phyloP scores from a whole-genome alignment of 2,113 vertebrate genomes.

The Eolophus roseicapilla region DNA sequence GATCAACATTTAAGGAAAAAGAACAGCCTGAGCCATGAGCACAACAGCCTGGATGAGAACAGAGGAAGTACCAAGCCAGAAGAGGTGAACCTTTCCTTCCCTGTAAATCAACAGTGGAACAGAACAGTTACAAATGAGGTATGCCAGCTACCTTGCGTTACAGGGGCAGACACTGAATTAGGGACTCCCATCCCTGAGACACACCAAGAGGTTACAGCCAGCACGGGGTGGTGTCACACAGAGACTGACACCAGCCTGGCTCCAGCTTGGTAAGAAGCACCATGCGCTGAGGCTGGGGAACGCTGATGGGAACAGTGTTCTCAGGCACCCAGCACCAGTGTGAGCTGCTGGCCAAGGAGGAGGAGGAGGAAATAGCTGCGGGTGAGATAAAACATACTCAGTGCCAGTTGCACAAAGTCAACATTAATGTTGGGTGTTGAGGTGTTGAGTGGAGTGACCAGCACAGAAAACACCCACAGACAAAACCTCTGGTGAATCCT shows the following conservation, averaged over 20 bases:
- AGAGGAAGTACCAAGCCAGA: neutral
- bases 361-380: neutral
- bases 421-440: neutral
- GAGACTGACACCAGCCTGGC: neutral
- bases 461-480: neutral
- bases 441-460: neutral
- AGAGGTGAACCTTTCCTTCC: neutral
- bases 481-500: neutral
- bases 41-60: neutral
- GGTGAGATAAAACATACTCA: accelerated
- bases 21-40: neutral
- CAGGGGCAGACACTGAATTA: neutral
- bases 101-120: neutral
- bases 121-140: neutral
- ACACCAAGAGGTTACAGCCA: neutral
- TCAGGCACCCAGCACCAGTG: neutral
- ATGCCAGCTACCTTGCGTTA: neutral
- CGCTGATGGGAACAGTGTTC: neutral
- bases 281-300: accelerated
- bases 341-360: neutral
- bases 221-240: neutral
- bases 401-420: neutral
- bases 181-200: neutral
- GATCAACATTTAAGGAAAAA: neutral
- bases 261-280: neutral